Evolutionary conservation across 2,113 vertebrate species (phyloP).

Genomic region (Lasiurus cinereus): DNA sequence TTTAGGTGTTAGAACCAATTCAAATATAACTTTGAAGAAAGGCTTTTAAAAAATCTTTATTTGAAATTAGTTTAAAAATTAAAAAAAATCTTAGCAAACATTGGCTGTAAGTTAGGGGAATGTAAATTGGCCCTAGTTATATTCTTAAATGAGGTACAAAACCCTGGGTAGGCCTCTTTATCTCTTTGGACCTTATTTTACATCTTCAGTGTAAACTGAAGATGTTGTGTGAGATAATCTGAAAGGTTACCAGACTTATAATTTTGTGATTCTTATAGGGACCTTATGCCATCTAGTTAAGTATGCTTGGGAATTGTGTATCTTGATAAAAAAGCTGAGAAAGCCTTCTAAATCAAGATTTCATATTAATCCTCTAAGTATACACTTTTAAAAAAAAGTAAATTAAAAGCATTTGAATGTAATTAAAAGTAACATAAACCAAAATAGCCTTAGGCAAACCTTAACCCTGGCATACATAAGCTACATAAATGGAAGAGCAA

Average conservation of each 20-base stretch:
- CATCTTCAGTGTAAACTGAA: conserved; percentile 38
- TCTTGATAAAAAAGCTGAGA: conserved; percentile 43
- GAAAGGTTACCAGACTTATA: conserved; percentile 51
- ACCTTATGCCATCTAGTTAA: conserved; percentile 13
- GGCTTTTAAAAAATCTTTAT: neutral
- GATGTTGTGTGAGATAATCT: conserved; percentile 39
- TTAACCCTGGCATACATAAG: conserved; percentile 61
- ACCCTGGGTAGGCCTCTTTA: neutral
- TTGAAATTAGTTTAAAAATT: conserved; percentile 32
- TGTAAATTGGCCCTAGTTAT: neutral
- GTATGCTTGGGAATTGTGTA: conserved; percentile 35
- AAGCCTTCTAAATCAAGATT: conserved; percentile 43
- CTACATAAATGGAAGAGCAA: conserved; percentile 62
- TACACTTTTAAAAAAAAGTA: conserved; percentile 31
- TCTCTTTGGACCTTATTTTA: conserved; percentile 47
- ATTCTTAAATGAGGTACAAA: neutral
- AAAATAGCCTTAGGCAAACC: conserved; percentile 72
- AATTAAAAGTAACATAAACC: conserved; percentile 76
- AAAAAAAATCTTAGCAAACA: neutral
- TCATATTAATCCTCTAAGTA: conserved; percentile 19
- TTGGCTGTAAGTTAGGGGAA: conserved; percentile 27
- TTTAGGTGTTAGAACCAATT: conserved; percentile 48
- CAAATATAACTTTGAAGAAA: conserved; percentile 37
- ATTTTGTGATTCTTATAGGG: conserved; percentile 7
- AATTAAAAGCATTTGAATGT: conserved; percentile 73